These are phyloP conservation scores for Streblospio benedicti DNA, from an alignment of 1,140 invertebrate species.

Conservation along the genomic window DNA sequence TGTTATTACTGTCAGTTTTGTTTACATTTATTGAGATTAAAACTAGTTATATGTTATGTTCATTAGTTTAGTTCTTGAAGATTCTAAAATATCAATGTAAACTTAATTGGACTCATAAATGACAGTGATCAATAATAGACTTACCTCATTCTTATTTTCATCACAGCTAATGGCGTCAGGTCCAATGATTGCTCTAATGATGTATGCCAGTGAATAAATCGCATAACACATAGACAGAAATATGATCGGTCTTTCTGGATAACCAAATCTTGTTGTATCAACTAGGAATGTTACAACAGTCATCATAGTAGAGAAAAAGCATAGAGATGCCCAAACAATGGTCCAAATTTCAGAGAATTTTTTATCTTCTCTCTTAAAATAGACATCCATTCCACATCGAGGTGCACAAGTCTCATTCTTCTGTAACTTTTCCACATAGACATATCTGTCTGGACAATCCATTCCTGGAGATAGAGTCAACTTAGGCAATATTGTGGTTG, in stretches of 20 bases:
- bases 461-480: neutral
- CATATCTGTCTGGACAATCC: conserved; percentile 34
- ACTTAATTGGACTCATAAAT: no score
- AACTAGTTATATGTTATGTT: no score
- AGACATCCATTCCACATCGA: conserved; percentile 28
- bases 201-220: conserved; percentile 84
- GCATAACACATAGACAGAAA: conserved; percentile 94
- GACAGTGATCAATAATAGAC: no score
- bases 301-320: conserved; percentile 42
- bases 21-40: no score
- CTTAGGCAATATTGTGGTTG: neutral
- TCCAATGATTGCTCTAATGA: conserved; percentile 71
- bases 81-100: no score
- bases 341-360: conserved; percentile 54
- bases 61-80: no score
- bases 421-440: conserved; percentile 26
- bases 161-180: conserved; percentile 77
- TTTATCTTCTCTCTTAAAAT: conserved; percentile 47
- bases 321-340: conserved; percentile 51
- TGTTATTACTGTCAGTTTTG: no score
- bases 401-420: conserved; percentile 19
- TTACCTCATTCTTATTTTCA: conserved; percentile 28
- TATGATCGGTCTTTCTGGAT: conserved; percentile 95
- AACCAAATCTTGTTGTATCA: conserved; percentile 75
- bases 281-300: conserved; percentile 49